Evolutionary conservation across 2,797 vertebrate species (phyloP).

Genomic region (Moxostoma hubbsi): DNA sequence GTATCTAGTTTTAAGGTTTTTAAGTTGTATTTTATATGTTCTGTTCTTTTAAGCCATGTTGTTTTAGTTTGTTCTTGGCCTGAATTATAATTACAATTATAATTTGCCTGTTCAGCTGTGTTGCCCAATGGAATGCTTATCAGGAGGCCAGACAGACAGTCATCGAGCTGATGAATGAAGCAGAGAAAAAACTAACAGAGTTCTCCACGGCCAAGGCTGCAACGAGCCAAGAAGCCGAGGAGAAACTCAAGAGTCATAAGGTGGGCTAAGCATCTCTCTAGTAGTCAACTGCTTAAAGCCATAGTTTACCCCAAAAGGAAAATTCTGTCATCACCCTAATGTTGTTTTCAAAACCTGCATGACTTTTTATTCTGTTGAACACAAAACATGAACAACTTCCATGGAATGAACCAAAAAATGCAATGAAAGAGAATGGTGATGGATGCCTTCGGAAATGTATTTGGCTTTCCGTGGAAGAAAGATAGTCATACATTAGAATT

Average conservation of each 20-base stretch:
- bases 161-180: conserved; percentile 88
- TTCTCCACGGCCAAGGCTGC: conserved; percentile 87
- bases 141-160: conserved; percentile 84
- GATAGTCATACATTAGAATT: neutral
- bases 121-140: conserved; percentile 85
- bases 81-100: conserved; percentile 1
- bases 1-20: neutral
- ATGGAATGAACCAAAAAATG: too few relatives aligned
- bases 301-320: too few relatives aligned
- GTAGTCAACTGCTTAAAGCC: neutral
- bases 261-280: conserved; percentile 64
- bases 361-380: too few relatives aligned
- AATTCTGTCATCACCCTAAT: too few relatives aligned
- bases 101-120: conserved; percentile 80
- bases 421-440: too few relatives aligned
- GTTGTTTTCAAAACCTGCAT: too few relatives aligned
- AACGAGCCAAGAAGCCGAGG: conserved; percentile 83
- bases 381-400: too few relatives aligned
- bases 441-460: too few relatives aligned
- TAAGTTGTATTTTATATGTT: neutral
- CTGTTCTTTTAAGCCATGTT: neutral
- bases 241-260: conserved; percentile 88
- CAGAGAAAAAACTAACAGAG: conserved; percentile 86
- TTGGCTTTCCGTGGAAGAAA: neutral
- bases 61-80: neutral